Base-by-base conservation (phyloP, 2,888 invertebrate species). In the Nemotelus pantherinus region DNA sequence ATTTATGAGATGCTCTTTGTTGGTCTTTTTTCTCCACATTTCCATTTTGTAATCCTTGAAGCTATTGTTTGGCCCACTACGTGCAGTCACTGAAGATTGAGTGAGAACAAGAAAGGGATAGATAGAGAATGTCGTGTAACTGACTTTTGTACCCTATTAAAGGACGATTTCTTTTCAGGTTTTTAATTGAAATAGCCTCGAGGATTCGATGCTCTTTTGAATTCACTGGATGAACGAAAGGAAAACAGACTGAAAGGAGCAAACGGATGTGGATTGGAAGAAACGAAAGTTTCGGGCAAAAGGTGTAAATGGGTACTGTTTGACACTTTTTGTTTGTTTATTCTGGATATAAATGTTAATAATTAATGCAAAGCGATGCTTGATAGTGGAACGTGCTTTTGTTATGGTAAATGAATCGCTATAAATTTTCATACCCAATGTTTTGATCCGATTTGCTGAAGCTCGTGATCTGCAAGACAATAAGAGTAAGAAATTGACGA, bases 131-230 rank as follows among this genome's bases (percentile, higher is more conserved):
- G 44, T 48, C 50, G 48, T 74, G 74, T 74, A 74, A 48, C 63
- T 74, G 74, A 74, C 74, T 74, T 68, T 74, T 74, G 74, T 74
- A n/a, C 50, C 60, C 50, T 48, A 74, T 74, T 60, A 74, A 74
- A 50, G 74, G 74, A 25, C 25, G 25, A 74, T 74, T 63, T 74
- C 48, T 60, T 48, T 7, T 25, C 53, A 53, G 55, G 57, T 58
- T 58, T 74, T 74, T 74, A 74, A 74, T 74, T 74, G 74, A 74
- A 74, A 74, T 60, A 39, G 74, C 50, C 63, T 60, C 63, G 63
- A 74, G 63, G 10, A 39, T 47, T 60, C 3, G 58, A 70, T 44
- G 41, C 44, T 44, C 43, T 53, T 43, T 70, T 55, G 5, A 43
- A 41, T 3, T 25, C 25, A 25, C 6, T 43, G 50, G 70, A n/a